Base-by-base conservation (phyloP, 2,113 vertebrate species). In the Recurvirostra avosetta region DNA sequence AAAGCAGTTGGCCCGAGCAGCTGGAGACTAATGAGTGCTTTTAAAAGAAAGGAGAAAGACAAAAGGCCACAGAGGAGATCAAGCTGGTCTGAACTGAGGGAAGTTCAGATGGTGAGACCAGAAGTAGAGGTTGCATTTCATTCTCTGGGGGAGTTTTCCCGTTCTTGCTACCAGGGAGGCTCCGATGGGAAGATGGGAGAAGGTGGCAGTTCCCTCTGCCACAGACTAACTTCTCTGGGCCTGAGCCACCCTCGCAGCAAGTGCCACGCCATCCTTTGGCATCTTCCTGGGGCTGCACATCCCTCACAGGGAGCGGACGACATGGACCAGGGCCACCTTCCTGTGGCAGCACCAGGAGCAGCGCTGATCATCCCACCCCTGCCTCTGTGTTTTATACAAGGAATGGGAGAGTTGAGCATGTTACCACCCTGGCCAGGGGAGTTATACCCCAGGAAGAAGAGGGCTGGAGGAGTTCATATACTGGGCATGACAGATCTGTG, bases 11-110 rank as follows among this genome's bases (percentile, higher is more conserved):
- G 13, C 23, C 34, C 14, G 34, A 73, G 49, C 84, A 76, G 53
- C 1, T 0, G 15, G 52, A 91, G 22, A 18, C 38, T 71, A 8
- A 11, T 14, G 40, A 72, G 25, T 1, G 0, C 47, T 58, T 72
- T 40, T 73, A 34, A 82, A 89, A 65, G 49, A 56, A 65, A 78
- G 52, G 25, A 71, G 18, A 47, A 52, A 71, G 68, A 53, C 52
- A 76, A 49, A 90, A 75, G 17, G 26, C 22, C 13, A 22, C 30
- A 22, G 53, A 68, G 11, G n/a, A 62, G 23, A 32, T 53, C 29
- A 29, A 52, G 25, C 13, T 30, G 30, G 21, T 61, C 56, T 49
- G 40, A 92, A 85, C 8, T 0, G 2, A 61, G 25, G 43, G 59
- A 49, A 25, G 15, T n/a, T 52, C 58, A 41, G 87, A 41, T 56